Percentiles rank a stretch among this genome's conserved stretches.
Conservation (phyloP, 2,888 invertebrate genomes). For the Hyposoter dolosus region DNA sequence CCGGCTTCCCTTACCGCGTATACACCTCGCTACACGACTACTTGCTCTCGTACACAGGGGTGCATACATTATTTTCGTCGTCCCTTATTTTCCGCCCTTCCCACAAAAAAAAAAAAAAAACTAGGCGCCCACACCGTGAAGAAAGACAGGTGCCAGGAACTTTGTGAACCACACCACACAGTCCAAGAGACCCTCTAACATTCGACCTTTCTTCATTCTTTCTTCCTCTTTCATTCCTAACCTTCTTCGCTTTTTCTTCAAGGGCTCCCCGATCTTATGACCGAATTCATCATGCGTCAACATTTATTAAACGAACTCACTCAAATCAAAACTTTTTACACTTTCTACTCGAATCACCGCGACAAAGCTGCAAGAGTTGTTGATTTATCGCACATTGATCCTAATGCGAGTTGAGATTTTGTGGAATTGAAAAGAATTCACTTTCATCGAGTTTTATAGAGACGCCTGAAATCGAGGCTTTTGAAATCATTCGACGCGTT, state of each 20-base stretch:
- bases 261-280: constrained; percentile 62
- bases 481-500: constrained; percentile 24
- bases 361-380: neutral
- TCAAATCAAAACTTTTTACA: constrained; percentile 26
- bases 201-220: constrained; percentile 45
- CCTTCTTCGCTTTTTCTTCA: constrained; percentile 20
- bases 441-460: neutral
- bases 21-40: constrained; percentile 70
- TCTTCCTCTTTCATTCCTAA: neutral
- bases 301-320: constrained; percentile 72
- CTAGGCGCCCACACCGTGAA: constrained; percentile 79
- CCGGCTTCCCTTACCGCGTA: constrained; percentile 65
- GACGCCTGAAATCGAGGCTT: neutral
- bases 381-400: neutral
- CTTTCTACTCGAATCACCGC: neutral
- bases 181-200: constrained; percentile 55
- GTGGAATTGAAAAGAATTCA: neutral
- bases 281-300: constrained; percentile 78
- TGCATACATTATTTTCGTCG: constrained; percentile 84
- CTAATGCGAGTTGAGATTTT: neutral
- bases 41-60: constrained; percentile 79
- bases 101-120: constrained; percentile 50
- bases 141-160: constrained; percentile 81
- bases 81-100: constrained; percentile 69
- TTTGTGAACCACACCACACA: constrained; percentile 41